These are phyloP conservation scores for Brachionus koreanus DNA, from an alignment of 1,140 invertebrate species.

Conservation along the genomic window DNA sequence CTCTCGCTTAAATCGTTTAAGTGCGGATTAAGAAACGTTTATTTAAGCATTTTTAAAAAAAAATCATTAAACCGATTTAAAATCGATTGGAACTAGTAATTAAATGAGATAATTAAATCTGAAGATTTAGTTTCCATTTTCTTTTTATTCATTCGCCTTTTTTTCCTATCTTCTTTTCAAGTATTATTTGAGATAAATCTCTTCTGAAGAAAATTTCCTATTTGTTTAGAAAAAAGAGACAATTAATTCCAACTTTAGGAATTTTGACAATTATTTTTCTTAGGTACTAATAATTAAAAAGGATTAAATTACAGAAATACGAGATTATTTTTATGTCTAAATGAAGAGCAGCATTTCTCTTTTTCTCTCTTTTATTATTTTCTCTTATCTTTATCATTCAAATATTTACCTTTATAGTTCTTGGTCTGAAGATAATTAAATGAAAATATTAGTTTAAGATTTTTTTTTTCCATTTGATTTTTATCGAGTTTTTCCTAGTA, in stretches of 20 bases:
- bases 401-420: conserved; percentile 23
- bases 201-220: conserved; percentile 17
- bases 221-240: conserved; percentile 35
- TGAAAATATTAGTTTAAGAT: conserved; percentile 36
- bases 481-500: neutral
- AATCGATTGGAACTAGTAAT: conserved; percentile 34
- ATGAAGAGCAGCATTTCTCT: conserved; percentile 31
- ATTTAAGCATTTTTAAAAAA: neutral
- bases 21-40: conserved; percentile 29
- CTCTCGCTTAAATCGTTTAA: neutral
- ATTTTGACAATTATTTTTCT: conserved; percentile 40
- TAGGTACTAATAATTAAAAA: conserved; percentile 38
- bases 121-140: neutral
- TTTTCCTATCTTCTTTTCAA: conserved; percentile 10
- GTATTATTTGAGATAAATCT: conserved; percentile 36
- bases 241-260: conserved; percentile 40
- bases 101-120: conserved; percentile 27
- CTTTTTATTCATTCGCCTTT: neutral
- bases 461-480: conserved; percentile 7
- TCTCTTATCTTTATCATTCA: conserved; percentile 39
- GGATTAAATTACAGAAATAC: conserved; percentile 33
- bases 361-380: conserved; percentile 1
- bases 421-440: conserved; percentile 25
- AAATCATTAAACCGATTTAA: conserved; percentile 31
- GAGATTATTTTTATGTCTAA: conserved; percentile 25